Base-by-base conservation (phyloP, 2,888 invertebrate species). In the Epirrhoe alternata region DNA sequence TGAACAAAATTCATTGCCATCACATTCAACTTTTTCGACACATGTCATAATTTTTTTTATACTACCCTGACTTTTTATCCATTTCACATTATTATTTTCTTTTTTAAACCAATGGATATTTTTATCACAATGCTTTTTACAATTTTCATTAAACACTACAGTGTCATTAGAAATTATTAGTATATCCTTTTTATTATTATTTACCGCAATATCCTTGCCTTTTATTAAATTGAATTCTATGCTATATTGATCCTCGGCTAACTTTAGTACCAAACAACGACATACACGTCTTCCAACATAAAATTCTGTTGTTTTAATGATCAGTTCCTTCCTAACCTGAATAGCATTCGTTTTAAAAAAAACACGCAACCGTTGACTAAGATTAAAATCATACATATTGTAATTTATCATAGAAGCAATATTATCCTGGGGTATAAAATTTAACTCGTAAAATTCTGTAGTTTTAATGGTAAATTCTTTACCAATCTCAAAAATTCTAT, bases 91-190 rank as follows among this genome's bases (percentile, higher is more conserved):
- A 7, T 17, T 24, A 35, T 35, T 6, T 10, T 6, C 35, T 4
- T 17, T 53, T 24, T 16, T 52, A 17, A 64, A 64, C 63, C 63
- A 64, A 35, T 64, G 63, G 30, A 64, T 52, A 35, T 62, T 62
- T 42, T 35, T 35, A 16, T 53, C 6, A 12, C 6, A 6, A 47
- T 35, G n/a, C 35, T 45, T 56, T 53, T 45, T 7, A 14, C 51
- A 52, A 49, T 17, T 42, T 30, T 31, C 33, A 5, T 58, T 45
- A 47, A 58, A 64, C 0, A 8, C 14, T 5, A 14, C 33, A 6
- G 12, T 24, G 17, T 64, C 38, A 35, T 58, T 51, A 14, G 57
- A 53, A 47, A 64, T 58, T 5, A 64, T 24, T 17, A 64, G 5
- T 30, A 64, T 35, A 53, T 64, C 63, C 33, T 52, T 58, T 17